Evolutionary conservation across 2,797 vertebrate species (phyloP).

Genomic region (Darevskia nairensis): DNA sequence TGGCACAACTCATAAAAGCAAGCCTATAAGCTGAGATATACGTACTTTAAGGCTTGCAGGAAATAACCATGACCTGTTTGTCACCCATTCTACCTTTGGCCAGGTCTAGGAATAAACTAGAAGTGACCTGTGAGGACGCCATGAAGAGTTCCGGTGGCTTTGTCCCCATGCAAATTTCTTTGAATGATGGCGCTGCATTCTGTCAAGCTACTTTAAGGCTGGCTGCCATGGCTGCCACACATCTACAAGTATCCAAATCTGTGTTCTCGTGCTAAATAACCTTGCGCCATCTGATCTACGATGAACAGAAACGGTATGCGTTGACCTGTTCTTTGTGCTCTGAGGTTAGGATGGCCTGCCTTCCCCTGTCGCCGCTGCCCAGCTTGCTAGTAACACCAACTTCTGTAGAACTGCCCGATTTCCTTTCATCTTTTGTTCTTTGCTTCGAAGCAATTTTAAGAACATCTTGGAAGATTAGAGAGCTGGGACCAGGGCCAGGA

Average conservation of each 20-base stretch:
- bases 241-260: not conserved
- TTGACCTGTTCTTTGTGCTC: not conserved
- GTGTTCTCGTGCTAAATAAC: not conserved
- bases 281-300: not conserved
- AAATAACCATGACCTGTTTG: not conserved
- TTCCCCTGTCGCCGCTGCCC: not conserved
- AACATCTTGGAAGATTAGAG: not conserved
- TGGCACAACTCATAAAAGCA: not conserved
- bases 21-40: not conserved
- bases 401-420: not conserved
- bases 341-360: not conserved
- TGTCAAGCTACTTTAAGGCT: not conserved
- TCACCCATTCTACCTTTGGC: not conserved
- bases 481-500: not conserved
- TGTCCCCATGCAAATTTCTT: too few species aligned
- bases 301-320: not conserved
- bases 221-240: not conserved
- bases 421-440: not conserved
- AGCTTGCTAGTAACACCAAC: not conserved
- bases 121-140: not conserved
- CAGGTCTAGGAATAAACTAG: not conserved
- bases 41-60: not conserved
- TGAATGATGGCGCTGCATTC: not conserved
- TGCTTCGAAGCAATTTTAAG: not conserved
- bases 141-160: not conserved